A percentile compares a stretch with the other conserved stretches of the same genome.
Evolutionary conservation across 92 coral and sea anemone genomes (phyloP).

Genomic region (Heliopora coerulea): DNA sequence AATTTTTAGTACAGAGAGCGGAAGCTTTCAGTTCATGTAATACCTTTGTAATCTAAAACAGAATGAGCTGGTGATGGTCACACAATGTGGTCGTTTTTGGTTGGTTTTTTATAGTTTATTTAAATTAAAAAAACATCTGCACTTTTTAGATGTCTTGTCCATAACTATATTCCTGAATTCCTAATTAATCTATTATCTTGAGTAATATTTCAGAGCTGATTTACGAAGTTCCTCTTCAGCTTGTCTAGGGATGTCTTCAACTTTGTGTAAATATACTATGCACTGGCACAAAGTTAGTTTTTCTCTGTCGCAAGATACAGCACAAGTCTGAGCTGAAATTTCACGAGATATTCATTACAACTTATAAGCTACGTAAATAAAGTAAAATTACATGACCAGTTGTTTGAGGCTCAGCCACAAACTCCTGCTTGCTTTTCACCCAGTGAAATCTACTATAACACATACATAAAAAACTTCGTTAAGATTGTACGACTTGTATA

Average conservation of each 20-base stretch:
- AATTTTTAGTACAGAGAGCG: neutral
- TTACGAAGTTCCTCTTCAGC: neutral
- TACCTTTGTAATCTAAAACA: neutral
- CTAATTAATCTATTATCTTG: conserved; percentile 21
- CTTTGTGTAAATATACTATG: too few species aligned
- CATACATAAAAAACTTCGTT: conserved; percentile 22
- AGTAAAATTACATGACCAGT: conserved; percentile 17
- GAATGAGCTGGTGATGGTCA: neutral
- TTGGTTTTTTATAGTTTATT: conserved; percentile 25
- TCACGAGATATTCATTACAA: neutral
- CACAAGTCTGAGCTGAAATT: neutral
- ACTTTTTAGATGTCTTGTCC: neutral
- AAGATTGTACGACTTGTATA: neutral
- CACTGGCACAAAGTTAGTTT: too few species aligned
- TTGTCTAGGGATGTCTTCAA: too few species aligned
- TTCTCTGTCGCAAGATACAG: neutral
- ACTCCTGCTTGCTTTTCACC: conserved; percentile 19
- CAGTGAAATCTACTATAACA: conserved; percentile 2
- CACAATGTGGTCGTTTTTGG: neutral
- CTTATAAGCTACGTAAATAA: neutral
- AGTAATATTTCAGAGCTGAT: too few species aligned
- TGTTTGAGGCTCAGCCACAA: conserved; percentile 29
- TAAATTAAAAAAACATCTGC: neutral
- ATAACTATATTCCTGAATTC: conserved; percentile 9
- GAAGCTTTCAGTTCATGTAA: conserved; percentile 12